phyloP scores from a whole-genome alignment of 2,113 vertebrate genomes.

The Melanerpes aurifrons region DNA sequence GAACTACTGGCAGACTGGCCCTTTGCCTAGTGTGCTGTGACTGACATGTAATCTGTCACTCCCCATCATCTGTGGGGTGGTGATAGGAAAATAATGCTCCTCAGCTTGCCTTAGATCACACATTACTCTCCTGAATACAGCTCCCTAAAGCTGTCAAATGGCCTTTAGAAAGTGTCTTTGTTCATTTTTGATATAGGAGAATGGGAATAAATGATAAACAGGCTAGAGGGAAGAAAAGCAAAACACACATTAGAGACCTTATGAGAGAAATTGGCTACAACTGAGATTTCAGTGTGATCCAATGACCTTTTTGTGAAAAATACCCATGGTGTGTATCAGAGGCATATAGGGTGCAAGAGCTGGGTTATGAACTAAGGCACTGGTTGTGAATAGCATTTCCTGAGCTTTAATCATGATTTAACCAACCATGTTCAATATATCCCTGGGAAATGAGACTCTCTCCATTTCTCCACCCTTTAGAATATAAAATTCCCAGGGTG shows the following conservation, averaged over 20 bases:
- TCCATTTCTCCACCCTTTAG: not conserved
- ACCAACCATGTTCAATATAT: not conserved
- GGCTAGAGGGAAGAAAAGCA: constrained; percentile 41
- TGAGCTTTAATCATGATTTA: not conserved
- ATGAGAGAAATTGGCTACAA: not conserved
- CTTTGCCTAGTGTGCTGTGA: constrained; percentile 59
- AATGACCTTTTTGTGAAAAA: not conserved
- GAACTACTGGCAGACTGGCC: constrained; percentile 43
- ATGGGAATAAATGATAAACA: constrained; percentile 60
- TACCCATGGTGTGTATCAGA: not conserved
- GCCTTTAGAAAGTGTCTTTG: constrained; percentile 66
- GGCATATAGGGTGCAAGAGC: not conserved
- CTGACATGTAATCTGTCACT: constrained; percentile 67
- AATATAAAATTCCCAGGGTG: not conserved
- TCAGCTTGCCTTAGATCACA: constrained; percentile 69
- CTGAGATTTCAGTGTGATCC: not conserved
- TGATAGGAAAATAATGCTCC: constrained; percentile 73
- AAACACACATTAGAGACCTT: constrained; percentile 31
- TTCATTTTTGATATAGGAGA: constrained; percentile 50
- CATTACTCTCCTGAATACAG: constrained; percentile 66
- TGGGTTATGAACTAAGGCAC: not conserved
- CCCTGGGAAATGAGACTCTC: not conserved
- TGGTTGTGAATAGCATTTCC: not conserved
- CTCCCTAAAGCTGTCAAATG: constrained; percentile 70
- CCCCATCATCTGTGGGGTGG: constrained; percentile 66